Evolutionary conservation across 2,113 vertebrate genomes (phyloP).

Genomic region (Benitochromis conjunctus): DNA sequence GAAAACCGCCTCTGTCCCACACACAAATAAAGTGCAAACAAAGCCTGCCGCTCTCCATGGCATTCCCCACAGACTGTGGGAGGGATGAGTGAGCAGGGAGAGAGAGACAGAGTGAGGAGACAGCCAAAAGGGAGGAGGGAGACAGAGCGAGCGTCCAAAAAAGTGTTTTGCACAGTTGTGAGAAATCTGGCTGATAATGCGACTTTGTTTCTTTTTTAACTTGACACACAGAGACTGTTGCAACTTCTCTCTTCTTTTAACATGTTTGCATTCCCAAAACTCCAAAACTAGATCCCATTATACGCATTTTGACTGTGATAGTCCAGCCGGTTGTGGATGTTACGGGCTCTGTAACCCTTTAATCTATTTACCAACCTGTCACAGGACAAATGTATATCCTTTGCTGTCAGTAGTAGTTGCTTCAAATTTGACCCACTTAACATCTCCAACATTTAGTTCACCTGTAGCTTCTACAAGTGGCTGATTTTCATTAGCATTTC

Average conservation of each 20-base stretch:
- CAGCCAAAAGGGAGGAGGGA: background rate
- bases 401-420: background rate
- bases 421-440: background rate
- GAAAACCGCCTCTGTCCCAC: slow-evolving; percentile 42
- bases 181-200: background rate
- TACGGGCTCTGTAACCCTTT: background rate
- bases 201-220: background rate
- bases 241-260: background rate
- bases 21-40: slow-evolving; percentile 67
- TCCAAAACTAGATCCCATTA: background rate
- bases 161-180: background rate
- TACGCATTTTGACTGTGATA: background rate
- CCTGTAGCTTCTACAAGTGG: background rate
- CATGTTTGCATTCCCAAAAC: background rate
- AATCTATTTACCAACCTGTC: background rate
- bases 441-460: background rate
- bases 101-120: background rate
- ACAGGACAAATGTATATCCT: background rate
- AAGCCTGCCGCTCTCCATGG: slow-evolving; percentile 34
- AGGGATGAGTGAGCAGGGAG: slow-evolving; percentile 1
- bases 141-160: background rate
- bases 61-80: slow-evolving; percentile 33
- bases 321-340: background rate
- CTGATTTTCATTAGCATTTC: background rate
- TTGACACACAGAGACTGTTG: background rate